Evolutionary conservation across 2,888 invertebrate species (phyloP).

Genomic region (Pyralis farinalis): DNA sequence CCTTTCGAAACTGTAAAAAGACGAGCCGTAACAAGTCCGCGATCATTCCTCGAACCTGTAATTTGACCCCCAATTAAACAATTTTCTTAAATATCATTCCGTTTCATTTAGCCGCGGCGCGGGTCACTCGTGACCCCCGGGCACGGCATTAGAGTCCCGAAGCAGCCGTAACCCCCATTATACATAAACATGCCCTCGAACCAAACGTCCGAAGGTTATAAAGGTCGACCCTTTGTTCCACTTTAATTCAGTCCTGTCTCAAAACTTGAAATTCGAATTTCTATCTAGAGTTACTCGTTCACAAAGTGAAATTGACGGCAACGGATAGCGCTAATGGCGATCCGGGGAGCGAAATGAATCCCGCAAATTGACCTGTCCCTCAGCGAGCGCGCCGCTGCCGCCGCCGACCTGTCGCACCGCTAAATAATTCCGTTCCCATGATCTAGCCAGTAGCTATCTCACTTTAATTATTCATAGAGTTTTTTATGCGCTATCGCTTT

Average conservation of each 20-base stretch:
- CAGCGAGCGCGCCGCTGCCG: constrained; percentile 49
- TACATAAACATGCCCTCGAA: constrained; percentile 75
- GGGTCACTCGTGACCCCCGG: constrained; percentile 67
- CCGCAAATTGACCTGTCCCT: constrained; percentile 79
- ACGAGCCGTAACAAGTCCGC: constrained; percentile 42
- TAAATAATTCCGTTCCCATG: constrained; percentile 78
- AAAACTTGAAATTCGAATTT: constrained; percentile 40
- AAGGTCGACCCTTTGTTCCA: constrained; percentile 52
- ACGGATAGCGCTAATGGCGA: constrained; percentile 44
- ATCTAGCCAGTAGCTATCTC: constrained; percentile 78
- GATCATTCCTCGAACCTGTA: constrained; percentile 56
- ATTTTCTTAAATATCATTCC: constrained; percentile 76
- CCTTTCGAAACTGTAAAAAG: constrained; percentile 32
- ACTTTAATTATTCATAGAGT: constrained; percentile 80
- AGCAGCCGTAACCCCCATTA: constrained; percentile 73
- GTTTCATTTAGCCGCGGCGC: constrained; percentile 47
- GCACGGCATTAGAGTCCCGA: constrained; percentile 66
- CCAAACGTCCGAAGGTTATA: constrained; percentile 54
- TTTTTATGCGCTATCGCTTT: constrained; percentile 75
- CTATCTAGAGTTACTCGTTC: constrained; percentile 26
- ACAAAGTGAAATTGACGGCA: constrained; percentile 40
- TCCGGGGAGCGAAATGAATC: constrained; percentile 53
- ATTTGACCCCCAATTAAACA: constrained; percentile 76
- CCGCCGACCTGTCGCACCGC: constrained; percentile 67
- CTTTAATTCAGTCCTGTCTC: constrained; percentile 47